Base-by-base conservation (phyloP, 2,113 vertebrate genomes). In the Barnardius zonarius region DNA sequence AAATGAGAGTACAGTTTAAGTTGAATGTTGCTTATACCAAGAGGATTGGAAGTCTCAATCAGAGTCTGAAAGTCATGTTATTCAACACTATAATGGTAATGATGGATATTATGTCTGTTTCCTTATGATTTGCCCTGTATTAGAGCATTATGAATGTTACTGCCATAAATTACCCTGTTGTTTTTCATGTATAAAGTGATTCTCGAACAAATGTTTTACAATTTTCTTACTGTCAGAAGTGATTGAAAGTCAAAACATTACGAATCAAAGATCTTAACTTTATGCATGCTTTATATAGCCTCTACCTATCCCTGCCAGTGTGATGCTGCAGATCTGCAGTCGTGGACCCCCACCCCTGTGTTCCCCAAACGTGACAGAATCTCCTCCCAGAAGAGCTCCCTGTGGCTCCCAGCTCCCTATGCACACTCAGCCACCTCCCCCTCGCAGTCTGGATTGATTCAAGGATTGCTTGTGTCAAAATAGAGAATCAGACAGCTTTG, bases 1-100 rank as follows among this genome's bases (percentile, higher is more conserved):
- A 85, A 96, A 82, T 33, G 83, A 83, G 88, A 82, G 89, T 97
- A 97, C 72, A 96, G 93, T 91, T 93, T 12, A 88, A 94, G 79
- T 57, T 85, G 86, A 41, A 75, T 62, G 70, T 93, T 77, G 27
- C 54, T 72, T 75, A 37, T 57, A 68, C 28, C 39, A 80, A 8
- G 37, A 55, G 78, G 63, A 62, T 44, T 75, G 44, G 88, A 93
- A 93, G 10, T 51, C 52, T 86, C 76, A 39, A n/a, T 77, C 92
- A n/a, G 73, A 83, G 85, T 18, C 95, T 94, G 77, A 72, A 86
- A 88, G 25, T 62, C 72, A 51, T n/a, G 61, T 83, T 59, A 78
- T 55, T 72, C 84, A 77, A 5, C 41, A 49, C 25, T 41, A 3
- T 35, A 77, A 6, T 66, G n/a, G 24, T 41, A 88, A 87, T 20